A percentile compares a stretch with the other conserved stretches of the same genome.
Conservation (phyloP, 2,797 vertebrate genomes). For the Sebastes taczanowskii region DNA sequence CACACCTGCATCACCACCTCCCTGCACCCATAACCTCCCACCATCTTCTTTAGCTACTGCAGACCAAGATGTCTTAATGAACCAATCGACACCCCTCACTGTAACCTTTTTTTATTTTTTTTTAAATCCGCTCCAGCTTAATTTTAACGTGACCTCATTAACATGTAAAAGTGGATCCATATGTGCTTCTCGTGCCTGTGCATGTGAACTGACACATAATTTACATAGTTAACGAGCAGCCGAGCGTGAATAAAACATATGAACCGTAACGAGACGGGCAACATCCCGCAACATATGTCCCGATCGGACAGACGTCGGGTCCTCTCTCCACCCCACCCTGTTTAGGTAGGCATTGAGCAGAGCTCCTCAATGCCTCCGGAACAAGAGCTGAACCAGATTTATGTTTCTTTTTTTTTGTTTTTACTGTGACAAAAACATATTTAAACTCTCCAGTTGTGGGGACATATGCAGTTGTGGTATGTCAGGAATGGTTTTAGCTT, state of each 20-base stretch:
- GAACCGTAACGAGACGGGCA: constrained; percentile 63
- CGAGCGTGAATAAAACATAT: constrained; percentile 70
- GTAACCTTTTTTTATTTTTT: constrained; percentile 12
- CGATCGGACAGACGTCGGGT: constrained; percentile 12
- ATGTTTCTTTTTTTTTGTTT: not conserved
- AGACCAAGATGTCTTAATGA: constrained; percentile 4
- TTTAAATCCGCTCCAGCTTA: constrained; percentile 18
- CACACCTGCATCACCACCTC: not conserved
- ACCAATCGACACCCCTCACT: not conserved
- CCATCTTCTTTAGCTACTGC: not conserved
- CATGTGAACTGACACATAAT: constrained; percentile 78
- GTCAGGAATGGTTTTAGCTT: constrained; percentile 21
- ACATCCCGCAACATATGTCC: constrained; percentile 72
- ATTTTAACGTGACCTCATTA: constrained; percentile 74
- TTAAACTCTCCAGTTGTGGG: not conserved
- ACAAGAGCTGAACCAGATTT: constrained; percentile 32
- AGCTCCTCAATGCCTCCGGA: constrained; percentile 11
- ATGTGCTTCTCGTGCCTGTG: constrained; percentile 60
- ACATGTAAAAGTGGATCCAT: constrained; percentile 72
- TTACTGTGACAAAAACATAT: constrained; percentile 2
- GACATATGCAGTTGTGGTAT: constrained; percentile 7
- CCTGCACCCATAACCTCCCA: not conserved
- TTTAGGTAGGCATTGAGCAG: constrained; percentile 15
- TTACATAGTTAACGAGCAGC: constrained; percentile 72
- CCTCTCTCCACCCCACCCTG: not conserved